phyloP scores from a whole-genome alignment of 2,113 vertebrate species.

The Bolborhynchus lineola region DNA sequence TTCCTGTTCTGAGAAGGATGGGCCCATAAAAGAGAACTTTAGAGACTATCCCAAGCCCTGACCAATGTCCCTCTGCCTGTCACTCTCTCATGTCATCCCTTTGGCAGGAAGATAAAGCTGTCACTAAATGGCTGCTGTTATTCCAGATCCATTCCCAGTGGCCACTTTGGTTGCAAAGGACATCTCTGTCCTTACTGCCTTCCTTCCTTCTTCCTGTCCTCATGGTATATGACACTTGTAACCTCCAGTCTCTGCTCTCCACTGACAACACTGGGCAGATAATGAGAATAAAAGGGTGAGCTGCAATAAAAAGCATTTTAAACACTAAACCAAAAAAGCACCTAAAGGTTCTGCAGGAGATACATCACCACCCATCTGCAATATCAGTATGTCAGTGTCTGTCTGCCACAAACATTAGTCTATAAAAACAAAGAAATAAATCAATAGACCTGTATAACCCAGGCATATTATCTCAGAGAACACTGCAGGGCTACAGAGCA shows the following conservation, averaged over 20 bases:
- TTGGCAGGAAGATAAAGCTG: background rate
- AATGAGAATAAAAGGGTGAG: background rate
- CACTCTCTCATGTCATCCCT: background rate
- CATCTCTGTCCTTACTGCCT: background rate
- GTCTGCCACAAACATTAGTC: conserved; percentile 5
- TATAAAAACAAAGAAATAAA: conserved; percentile 23
- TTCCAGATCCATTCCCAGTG: background rate
- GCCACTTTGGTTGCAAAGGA: background rate
- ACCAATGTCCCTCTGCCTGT: background rate
- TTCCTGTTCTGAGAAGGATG: background rate
- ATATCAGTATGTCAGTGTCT: background rate
- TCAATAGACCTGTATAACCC: background rate
- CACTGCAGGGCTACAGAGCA: background rate
- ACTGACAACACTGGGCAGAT: background rate
- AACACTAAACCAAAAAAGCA: background rate
- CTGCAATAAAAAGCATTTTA: background rate
- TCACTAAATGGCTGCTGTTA: background rate
- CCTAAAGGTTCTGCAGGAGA: background rate
- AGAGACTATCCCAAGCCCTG: background rate
- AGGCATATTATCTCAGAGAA: background rate
- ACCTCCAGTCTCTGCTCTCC: background rate
- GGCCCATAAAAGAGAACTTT: background rate
- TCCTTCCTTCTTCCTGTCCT: background rate
- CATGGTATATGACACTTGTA: background rate
- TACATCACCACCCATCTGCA: background rate